These are phyloP conservation scores for Phalloptychus januarius DNA, from an alignment of 2,797 vertebrate species.

Conservation along the genomic window DNA sequence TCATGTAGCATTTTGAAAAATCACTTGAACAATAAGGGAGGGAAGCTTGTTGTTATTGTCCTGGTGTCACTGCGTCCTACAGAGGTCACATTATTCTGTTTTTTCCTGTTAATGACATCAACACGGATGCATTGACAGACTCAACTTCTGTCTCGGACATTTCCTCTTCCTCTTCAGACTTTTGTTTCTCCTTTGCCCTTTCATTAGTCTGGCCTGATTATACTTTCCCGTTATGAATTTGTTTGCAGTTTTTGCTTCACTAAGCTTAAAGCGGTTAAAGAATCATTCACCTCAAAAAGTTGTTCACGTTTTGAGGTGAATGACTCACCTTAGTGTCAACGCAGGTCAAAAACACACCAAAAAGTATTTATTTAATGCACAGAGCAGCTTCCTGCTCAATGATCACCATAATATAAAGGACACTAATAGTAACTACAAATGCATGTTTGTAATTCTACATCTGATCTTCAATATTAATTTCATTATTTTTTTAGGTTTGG, in stretches of 20 bases:
- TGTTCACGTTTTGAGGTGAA: too few relatives aligned
- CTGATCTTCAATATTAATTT: background rate
- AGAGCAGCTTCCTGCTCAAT: background rate
- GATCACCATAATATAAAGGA: background rate
- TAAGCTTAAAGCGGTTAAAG: background rate
- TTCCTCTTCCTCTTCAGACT: slow-evolving; percentile 8
- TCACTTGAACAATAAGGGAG: background rate
- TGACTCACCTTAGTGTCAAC: too few relatives aligned
- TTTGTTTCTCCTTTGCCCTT: background rate
- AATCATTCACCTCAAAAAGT: background rate
- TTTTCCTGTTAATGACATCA: background rate
- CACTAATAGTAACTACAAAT: background rate
- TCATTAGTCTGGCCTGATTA: background rate
- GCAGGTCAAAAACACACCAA: background rate
- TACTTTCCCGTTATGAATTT: background rate
- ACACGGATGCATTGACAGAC: background rate
- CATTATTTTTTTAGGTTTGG: background rate
- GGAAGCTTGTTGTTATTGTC: background rate
- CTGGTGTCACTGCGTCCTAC: background rate
- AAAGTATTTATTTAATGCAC: background rate
- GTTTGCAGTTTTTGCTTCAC: background rate
- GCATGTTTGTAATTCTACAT: background rate
- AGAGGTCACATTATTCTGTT: background rate
- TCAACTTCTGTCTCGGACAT: slow-evolving; percentile 16
- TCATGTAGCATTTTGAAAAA: background rate